Percentiles rank a stretch among this genome's conserved stretches.
These are phyloP conservation scores for Papilio glaucus DNA, from an alignment of 1,140 invertebrate species.

Conservation along the genomic window DNA sequence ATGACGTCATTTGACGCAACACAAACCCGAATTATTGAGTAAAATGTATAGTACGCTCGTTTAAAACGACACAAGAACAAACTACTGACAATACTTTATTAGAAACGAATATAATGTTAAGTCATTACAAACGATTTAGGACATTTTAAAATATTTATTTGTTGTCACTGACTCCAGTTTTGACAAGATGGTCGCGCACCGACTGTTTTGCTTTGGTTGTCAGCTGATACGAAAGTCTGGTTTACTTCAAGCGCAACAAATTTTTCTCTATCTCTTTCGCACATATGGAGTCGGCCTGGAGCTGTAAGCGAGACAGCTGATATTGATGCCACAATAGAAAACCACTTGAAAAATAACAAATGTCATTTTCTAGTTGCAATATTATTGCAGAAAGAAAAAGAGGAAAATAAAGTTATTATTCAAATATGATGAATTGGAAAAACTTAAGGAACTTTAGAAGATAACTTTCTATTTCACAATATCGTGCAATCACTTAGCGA, in stretches of 20 bases:
- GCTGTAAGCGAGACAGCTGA: slow-evolving; percentile 56
- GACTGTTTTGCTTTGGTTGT: slow-evolving; percentile 85
- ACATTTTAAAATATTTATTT: slow-evolving; percentile 83
- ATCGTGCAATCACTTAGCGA: slow-evolving; percentile 60
- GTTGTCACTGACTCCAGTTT: slow-evolving; percentile 82
- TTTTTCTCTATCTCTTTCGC: slow-evolving; percentile 50
- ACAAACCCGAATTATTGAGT: slow-evolving; percentile 81
- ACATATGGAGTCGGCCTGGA: not conserved
- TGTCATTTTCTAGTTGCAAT: slow-evolving; percentile 77
- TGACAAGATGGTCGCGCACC: slow-evolving; percentile 84
- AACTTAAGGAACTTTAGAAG: slow-evolving; percentile 46
- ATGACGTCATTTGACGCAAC: slow-evolving; percentile 84
- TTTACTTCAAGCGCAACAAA: slow-evolving; percentile 63
- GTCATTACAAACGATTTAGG: slow-evolving; percentile 78
- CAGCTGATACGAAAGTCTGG: slow-evolving; percentile 82
- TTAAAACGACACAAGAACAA: slow-evolving; percentile 73
- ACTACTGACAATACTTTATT: slow-evolving; percentile 74
- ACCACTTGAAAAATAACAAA: slow-evolving; percentile 65
- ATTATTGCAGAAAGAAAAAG: slow-evolving; percentile 69
- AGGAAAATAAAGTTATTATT: slow-evolving; percentile 56
- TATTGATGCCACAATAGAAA: slow-evolving; percentile 55
- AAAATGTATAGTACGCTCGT: slow-evolving; percentile 76
- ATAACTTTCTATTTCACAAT: slow-evolving; percentile 76
- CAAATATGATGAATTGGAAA: slow-evolving; percentile 71
- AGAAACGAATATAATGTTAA: slow-evolving; percentile 71